Percentiles rank a stretch among this genome's conserved stretches.
Conservation (phyloP, 2,888 invertebrate species). For the Baronia brevicornis region DNA sequence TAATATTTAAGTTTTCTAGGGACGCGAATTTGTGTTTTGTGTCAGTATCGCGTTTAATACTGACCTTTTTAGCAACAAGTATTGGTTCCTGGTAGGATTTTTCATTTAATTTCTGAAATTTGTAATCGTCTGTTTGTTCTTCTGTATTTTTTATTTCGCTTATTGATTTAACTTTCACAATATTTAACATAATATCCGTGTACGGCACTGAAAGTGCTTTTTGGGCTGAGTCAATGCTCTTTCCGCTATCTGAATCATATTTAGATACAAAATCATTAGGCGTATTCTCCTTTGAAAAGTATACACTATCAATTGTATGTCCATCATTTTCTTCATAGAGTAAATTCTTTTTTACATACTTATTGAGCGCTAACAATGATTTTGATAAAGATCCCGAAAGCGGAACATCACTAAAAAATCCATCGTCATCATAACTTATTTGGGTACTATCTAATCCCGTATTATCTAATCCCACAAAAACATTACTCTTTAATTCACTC, state of each 20-base stretch:
- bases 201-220: slow-evolving; percentile 14
- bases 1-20: slow-evolving; percentile 26
- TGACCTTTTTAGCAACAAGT: slow-evolving; percentile 14
- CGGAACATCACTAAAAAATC: slow-evolving; percentile 57
- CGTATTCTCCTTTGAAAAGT: slow-evolving; percentile 63
- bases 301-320: slow-evolving; percentile 40
- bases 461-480: too few species aligned
- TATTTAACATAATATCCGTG: slow-evolving; percentile 7
- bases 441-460: slow-evolving; percentile 24
- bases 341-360: slow-evolving; percentile 61
- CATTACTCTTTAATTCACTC: slow-evolving; percentile 23
- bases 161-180: slow-evolving; percentile 11
- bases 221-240: slow-evolving; percentile 40
- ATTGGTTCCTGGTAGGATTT: slow-evolving; percentile 17
- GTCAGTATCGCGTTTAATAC: too few species aligned
- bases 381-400: slow-evolving; percentile 51
- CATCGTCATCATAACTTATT: slow-evolving; percentile 45
- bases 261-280: slow-evolving; percentile 53
- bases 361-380: slow-evolving; percentile 59
- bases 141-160: slow-evolving; percentile 22
- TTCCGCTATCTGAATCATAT: slow-evolving; percentile 53
- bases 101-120: slow-evolving; percentile 43
- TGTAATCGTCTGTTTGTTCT: slow-evolving; percentile 57
- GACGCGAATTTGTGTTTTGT: slow-evolving; percentile 17
- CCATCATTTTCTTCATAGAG: slow-evolving; percentile 47